Percentiles rank a stretch among this genome's conserved stretches.
These are phyloP conservation scores for Tyrannus savana DNA, from an alignment of 2,113 vertebrate species.

Conservation along the genomic window DNA sequence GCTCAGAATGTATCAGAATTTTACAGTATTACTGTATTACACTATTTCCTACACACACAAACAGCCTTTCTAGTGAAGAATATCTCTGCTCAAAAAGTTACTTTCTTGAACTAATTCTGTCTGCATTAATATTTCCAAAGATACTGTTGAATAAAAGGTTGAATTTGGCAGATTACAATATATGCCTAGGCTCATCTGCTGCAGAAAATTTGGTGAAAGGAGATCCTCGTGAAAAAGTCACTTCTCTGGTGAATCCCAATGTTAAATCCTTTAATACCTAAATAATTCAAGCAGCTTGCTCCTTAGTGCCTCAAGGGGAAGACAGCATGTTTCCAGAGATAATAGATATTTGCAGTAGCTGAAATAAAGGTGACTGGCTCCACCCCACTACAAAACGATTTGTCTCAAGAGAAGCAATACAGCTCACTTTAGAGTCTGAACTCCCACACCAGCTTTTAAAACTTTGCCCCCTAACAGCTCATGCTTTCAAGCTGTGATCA, in stretches of 20 bases:
- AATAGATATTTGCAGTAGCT: not conserved
- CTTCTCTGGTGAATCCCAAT: not conserved
- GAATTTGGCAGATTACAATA: not conserved
- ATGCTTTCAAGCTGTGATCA: not conserved
- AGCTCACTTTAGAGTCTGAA: not conserved
- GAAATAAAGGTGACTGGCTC: not conserved
- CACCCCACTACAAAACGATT: not conserved
- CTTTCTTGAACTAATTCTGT: not conserved
- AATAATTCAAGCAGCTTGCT: not conserved
- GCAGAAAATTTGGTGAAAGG: not conserved
- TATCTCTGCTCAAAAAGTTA: not conserved
- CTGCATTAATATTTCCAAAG: not conserved
- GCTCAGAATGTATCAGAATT: not conserved
- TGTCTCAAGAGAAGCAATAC: not conserved
- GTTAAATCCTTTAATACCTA: not conserved
- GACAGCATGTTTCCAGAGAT: not conserved
- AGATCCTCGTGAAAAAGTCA: fast-evolving
- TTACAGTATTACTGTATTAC: not conserved
- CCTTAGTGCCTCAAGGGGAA: not conserved
- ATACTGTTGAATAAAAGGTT: not conserved
- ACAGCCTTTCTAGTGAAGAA: not conserved
- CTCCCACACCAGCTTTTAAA: not conserved
- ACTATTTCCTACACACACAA: not conserved
- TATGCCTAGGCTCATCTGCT: not conserved
- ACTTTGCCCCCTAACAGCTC: not conserved